Conservation (phyloP, 2,888 invertebrate species). For the Spisula subtruncata region DNA sequence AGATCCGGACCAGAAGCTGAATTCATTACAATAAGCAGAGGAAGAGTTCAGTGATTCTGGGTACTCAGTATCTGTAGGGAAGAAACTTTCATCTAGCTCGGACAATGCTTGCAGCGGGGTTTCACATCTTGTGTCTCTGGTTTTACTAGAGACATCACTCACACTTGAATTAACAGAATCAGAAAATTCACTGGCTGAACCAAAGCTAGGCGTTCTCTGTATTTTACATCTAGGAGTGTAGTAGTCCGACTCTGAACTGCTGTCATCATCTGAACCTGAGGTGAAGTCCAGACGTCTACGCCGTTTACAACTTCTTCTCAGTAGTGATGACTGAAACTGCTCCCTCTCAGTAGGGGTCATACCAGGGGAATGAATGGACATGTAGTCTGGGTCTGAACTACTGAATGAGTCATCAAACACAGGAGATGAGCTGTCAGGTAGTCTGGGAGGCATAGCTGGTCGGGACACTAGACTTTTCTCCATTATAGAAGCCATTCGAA, state of each 20-base stretch:
- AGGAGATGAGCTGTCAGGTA: not conserved
- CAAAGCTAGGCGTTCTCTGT: slow-evolving; percentile 32
- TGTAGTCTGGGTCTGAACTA: not conserved
- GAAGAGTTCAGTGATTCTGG: slow-evolving; percentile 45
- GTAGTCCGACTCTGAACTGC: not conserved
- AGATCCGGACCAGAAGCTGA: slow-evolving; percentile 32
- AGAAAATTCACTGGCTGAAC: too few relatives aligned
- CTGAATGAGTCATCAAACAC: not conserved
- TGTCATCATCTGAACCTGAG: not conserved
- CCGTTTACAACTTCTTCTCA: slow-evolving; percentile 38
- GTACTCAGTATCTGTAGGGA: slow-evolving; percentile 11
- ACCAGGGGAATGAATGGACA: not conserved
- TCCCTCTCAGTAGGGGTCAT: not conserved
- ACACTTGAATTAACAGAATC: not conserved
- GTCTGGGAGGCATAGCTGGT: too few relatives aligned
- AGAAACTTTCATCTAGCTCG: slow-evolving; percentile 15
- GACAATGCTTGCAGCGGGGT: not conserved
- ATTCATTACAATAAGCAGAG: slow-evolving; percentile 31
- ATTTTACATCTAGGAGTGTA: slow-evolving; percentile 45
- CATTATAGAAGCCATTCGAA: not conserved
- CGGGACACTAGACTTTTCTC: too few relatives aligned
- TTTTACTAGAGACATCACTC: not conserved
- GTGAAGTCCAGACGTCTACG: slow-evolving; percentile 36
- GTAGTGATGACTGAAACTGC: not conserved
- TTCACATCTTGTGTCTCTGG: not conserved